Evolutionary conservation across 1,140 invertebrate species (phyloP), one percentile per base, ranked within the genome.

Genomic region (Pseudobourletiella spinata): DNA sequence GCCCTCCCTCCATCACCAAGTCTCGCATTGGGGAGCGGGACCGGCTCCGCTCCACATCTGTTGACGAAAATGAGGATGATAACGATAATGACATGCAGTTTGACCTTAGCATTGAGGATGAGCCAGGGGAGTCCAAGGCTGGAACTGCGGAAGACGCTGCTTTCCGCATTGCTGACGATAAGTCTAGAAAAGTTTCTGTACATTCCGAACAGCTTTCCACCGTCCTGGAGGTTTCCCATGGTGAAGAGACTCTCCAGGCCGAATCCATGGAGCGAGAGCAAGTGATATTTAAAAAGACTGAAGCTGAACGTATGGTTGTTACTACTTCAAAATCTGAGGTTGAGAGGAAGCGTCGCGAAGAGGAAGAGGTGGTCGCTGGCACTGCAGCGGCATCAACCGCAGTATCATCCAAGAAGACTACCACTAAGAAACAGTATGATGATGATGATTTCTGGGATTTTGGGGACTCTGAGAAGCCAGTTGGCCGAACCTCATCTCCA

Each of bases 41-140:
- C 8, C 3, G 39, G 22, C 16, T 35, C 8, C 35, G 32, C 24
- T 55, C 43, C 2, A 43, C 30, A 1, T 63, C 65, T 8, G 43
- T 50, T 1, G 62, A 63, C 22, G 50, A 52, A 6, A 6, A 3
- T 52, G 50, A 52, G 18, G 57, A 63, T 14, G 66, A 67, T 42
- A 63, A 51, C 28, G 59, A 63, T 20, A 62, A 67, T n/a, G 66
- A 67, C 35, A 67, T 67, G 66, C 62, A 64, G 32, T 67, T 67
- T 56, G 66, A 67, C 52, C 48, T 67, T 29, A 67, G 66, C 42
- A 67, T 67, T 39, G 66, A 67, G 26, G 66, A 67, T n/a, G 66
- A 67, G 30, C 52, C 44, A 16, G 14, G 4, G 2, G 1, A 16
- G 2, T 8, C 8, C 32, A 39, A 39, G 32, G 32, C 32, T n/a